A percentile compares a stretch with the other conserved stretches of the same genome.
Conservation (phyloP, 2,797 vertebrate species). For the Mus caroli region DNA sequence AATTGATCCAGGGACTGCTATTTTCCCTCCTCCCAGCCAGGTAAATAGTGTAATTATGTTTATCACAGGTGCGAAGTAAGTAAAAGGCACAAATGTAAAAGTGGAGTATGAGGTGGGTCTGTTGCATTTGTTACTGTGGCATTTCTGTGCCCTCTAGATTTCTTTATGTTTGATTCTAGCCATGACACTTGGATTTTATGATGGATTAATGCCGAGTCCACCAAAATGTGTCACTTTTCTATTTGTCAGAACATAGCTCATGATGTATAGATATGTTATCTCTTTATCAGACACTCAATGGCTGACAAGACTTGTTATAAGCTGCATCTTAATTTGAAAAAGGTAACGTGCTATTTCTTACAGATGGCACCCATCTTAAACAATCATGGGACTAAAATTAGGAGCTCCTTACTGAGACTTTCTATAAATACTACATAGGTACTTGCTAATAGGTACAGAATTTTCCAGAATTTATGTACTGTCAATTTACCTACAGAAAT, state of each 20-base stretch:
- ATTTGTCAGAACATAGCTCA: not conserved
- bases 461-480: not conserved
- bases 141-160: not conserved
- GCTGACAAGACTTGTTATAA: not conserved
- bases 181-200: not conserved
- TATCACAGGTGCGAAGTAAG: not conserved
- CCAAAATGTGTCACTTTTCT: not conserved
- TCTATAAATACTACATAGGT: not conserved
- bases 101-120: not conserved
- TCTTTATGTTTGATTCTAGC: not conserved
- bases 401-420: not conserved
- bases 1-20: not conserved
- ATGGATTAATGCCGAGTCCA: not conserved
- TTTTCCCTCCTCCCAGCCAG: not conserved
- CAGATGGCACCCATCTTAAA: not conserved
- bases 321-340: not conserved
- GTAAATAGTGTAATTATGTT: not conserved
- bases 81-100: not conserved
- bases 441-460: not conserved
- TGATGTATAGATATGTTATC: not conserved
- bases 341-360: not conserved
- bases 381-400: not conserved
- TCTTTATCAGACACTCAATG: not conserved
- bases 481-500: not conserved
- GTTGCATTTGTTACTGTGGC: not conserved